Base-by-base conservation (phyloP, 2,113 vertebrate genomes). In the Tetraodon nigroviridis region DNA sequence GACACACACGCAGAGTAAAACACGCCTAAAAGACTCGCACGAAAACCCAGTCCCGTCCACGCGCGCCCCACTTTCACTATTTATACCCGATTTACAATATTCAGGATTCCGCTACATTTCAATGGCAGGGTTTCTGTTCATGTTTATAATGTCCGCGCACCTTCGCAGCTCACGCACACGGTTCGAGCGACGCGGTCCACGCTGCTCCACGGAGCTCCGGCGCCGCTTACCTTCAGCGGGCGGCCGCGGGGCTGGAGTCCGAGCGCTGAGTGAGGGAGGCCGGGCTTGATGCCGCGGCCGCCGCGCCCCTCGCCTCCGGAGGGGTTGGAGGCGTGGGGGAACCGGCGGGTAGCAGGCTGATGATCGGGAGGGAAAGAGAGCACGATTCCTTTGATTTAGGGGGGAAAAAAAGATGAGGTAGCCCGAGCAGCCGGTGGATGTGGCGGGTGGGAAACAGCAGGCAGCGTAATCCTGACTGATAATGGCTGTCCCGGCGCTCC, bases 141-240 rank as follows among this genome's bases (percentile, higher is more conserved):
- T 37, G 32, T 37, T 11, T 11, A 1, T 44, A 44, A 16, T 6
- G 7, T 12, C 42, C 4, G 2, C 42, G 3, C 10, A 17, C 17
- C 14, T 12, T 16, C 15, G 5, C 14, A 13, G 14, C 14, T 13
- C 40, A 42, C 14, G 45, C 8, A 10, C 0, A 0, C 7, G 61
- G 7, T 24, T 37, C 1, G 6, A 11, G 12, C 7, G 12, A 12
- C 10, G 2, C 32, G 32, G 8, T 3, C 32, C 32, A 37, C 10
- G 69, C 24, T 40, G 55, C 46, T n/a, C n/a, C n/a, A n/a, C 13
- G 4, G 62, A 62, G 71, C 70, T 78, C 71, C 64, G 78, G 61
- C 75, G 66, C 61, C 46, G 49, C 90, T 89, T 91, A 91, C 90
- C 90, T 87, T 84, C 85, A 79, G 72, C 85, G 83, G 84, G 80